phyloP scores from a whole-genome alignment of 2,888 invertebrate genomes.

The Melipona beecheii region DNA sequence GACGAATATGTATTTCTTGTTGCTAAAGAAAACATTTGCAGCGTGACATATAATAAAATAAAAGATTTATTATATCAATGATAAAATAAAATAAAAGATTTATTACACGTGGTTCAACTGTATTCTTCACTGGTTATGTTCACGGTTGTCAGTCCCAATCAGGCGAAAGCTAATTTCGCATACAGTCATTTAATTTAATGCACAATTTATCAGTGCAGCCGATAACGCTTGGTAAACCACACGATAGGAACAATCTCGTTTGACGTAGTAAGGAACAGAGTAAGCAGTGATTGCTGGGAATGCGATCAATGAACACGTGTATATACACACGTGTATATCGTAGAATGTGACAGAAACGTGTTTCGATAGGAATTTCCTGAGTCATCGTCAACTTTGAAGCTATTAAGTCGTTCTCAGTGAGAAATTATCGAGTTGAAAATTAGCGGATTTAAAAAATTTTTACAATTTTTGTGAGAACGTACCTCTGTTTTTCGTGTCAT shows the following conservation, averaged over 20 bases:
- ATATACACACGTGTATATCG: background rate
- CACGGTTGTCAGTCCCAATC: constrained; percentile 52
- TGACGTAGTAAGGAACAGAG: constrained; percentile 9
- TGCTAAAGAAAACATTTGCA: no score
- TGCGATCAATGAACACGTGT: constrained; percentile 30
- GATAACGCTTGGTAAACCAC: constrained; percentile 33
- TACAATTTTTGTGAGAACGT: background rate
- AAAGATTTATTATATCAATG: no score
- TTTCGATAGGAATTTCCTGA: background rate
- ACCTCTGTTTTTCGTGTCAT: no score
- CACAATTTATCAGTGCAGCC: constrained; percentile 55
- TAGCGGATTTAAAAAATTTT: background rate
- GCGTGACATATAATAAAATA: no score
- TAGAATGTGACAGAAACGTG: background rate
- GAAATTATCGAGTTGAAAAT: background rate
- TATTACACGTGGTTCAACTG: no score
- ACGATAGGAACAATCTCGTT: constrained; percentile 25
- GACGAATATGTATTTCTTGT: no score
- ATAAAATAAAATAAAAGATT: no score
- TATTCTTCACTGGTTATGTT: background rate
- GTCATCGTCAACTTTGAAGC: background rate
- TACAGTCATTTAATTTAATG: constrained; percentile 47
- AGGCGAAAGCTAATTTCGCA: constrained; percentile 45
- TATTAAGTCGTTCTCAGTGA: background rate
- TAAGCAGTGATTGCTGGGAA: constrained; percentile 31